Evolutionary conservation across 1,140 invertebrate species (phyloP), one percentile per base, ranked within the genome.

Genomic region (Drosophila erecta): DNA sequence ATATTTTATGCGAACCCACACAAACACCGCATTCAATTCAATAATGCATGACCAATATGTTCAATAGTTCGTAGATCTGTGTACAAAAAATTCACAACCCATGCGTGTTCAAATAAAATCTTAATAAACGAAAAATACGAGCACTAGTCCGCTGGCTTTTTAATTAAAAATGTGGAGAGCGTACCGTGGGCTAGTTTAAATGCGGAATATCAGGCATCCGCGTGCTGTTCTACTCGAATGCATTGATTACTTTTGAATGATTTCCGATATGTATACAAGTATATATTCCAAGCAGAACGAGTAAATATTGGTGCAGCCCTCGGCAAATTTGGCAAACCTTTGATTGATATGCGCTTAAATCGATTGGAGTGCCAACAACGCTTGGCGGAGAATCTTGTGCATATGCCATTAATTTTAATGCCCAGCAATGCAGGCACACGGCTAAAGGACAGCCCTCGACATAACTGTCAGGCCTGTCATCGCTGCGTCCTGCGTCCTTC

Each of bases 341-440:
- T 81, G 83, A 87, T 85, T 87, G 83, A 85, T 87, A 76, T 62
- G 59, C 57, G 54, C 64, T 85, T 73, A 76, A 84, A 84, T 57
- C 62, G 57, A 66, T 87, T 79, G 57, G 64, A 62, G 38, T 49
- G 27, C 27, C 27, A 2, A 0, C 27, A 6, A 30, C 27, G 27
- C 7, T 30, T 8, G 30, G 30, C 30, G 8, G 7, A 3, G 30
- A 30, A 30, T 30, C 50, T 55, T 65, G 20, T 61, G 47, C 64
- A 77, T 64, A 74, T 79, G 64, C 81, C 83, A 85, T 85, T 85
- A 85, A 85, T 85, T 86, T 85, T 73, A 74, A 77, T 86, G 62
- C 71, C 50, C 46, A 27, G 67, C 54, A 64, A 41, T 62, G 49
- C 41, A 55, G 3, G 30, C 30, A 30, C 30, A 30, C 54, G 30